Evolutionary conservation across 2,113 vertebrate genomes (phyloP), one percentile per base, ranked within the genome.

Genomic region (Tamias sibiricus): DNA sequence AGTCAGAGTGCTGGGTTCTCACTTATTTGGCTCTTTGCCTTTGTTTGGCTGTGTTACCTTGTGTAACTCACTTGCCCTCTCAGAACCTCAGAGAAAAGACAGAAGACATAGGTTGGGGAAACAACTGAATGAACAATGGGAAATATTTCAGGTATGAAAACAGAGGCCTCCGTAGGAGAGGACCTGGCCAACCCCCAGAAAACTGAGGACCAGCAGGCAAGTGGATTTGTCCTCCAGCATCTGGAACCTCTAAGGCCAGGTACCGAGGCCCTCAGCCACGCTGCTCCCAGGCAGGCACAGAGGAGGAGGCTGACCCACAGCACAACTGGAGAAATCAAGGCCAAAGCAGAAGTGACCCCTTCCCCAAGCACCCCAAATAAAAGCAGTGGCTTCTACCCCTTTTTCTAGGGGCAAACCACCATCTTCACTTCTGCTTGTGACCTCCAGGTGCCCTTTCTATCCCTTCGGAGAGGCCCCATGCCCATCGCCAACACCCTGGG

Each of bases 381-480:
- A 95, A 95, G 57, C 44, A 89, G 75, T 47, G 91, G 77, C 72
- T 89, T 72, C 82, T 22, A 68, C 14, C n/a, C 13, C 0, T 20
- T 71, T 54, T 69, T 64, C 54, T 79, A 88, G n/a, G 52, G 42
- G 37, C 49, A 71, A 94, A 66, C 52, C 42, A 32, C 57, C 1
- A 11, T 71, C 71, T 91, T 84, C 59, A 94, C 94, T 89, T 97
- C 95, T 37, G 44, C 86, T n/a, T 87, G 52, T 4, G 37, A 32
- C 72, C 42, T 54, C 32, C 40, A 62, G 19, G 49, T 14, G 6
- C 32, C n/a, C 22, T 26, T 30, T 32, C 42, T 32, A 35, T 2
- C 42, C 37, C 72, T 47, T 81, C 42, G 16, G 42, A 87, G 69
- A 42, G 37, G 68, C 44, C 26, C 79, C 68, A 6, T 0, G 19